A percentile compares a stretch with the other conserved stretches of the same genome.
Evolutionary conservation across 1,140 invertebrate genomes (phyloP).

Genomic region (Hirudo medicinalis): DNA sequence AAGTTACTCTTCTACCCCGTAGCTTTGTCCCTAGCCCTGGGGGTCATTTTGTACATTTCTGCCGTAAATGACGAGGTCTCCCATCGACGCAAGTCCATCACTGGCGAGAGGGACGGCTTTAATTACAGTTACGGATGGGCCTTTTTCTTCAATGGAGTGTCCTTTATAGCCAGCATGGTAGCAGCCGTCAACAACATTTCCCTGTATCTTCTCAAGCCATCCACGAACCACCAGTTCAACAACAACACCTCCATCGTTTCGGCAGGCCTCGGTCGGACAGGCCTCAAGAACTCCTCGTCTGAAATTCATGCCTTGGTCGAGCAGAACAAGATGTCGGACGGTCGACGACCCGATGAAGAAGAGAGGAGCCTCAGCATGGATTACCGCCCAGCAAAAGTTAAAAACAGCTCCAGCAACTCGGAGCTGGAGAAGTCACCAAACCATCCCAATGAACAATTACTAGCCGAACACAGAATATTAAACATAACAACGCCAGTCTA

Average conservation of each 20-base stretch:
- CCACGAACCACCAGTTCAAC: background rate
- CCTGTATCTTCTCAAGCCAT: constrained; percentile 25
- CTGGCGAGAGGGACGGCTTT: constrained; percentile 26
- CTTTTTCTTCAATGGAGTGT: constrained; percentile 30
- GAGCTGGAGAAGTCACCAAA: background rate
- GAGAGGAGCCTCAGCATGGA: background rate
- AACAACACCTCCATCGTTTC: background rate
- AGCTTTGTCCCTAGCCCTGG: constrained; percentile 32
- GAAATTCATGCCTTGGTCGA: constrained; percentile 6
- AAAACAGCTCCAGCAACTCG: background rate
- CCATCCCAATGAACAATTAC: background rate
- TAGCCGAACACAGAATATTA: background rate
- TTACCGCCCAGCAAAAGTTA: background rate
- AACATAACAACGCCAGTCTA: constrained; percentile 2
- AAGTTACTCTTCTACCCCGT: constrained; percentile 17
- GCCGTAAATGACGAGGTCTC: constrained; percentile 35
- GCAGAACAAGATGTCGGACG: background rate
- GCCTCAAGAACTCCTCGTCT: background rate
- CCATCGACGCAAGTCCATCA: constrained; percentile 26
- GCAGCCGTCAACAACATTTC: constrained; percentile 31
- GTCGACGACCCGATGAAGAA: no score
- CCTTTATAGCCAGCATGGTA: constrained; percentile 30
- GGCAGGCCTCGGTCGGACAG: no score
- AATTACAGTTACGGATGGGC: constrained; percentile 34
- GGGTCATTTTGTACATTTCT: constrained; percentile 35